Percentiles rank a stretch among this genome's conserved stretches.
Conservation (phyloP, 2,797 vertebrate species). For the Danio tinwini region DNA sequence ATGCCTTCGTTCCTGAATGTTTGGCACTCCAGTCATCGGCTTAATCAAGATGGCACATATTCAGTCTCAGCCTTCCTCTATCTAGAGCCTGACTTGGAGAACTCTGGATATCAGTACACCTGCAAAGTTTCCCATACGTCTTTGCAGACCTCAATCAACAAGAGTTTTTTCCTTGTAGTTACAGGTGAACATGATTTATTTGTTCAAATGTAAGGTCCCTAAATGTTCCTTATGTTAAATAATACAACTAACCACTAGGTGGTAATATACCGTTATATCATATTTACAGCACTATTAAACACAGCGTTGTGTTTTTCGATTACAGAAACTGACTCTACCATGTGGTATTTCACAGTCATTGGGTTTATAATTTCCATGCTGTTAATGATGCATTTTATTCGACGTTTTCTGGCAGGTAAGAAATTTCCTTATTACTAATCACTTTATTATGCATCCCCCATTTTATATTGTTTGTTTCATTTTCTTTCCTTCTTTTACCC, state of each 20-base stretch:
- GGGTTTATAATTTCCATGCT: slow-evolving; percentile 18
- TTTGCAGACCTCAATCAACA: slow-evolving; percentile 73
- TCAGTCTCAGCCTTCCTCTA: slow-evolving; percentile 77
- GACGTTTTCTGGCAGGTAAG: slow-evolving; percentile 66
- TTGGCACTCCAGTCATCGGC: slow-evolving; percentile 76
- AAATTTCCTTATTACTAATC: background rate
- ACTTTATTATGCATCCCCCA: too few species aligned
- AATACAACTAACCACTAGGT: slow-evolving; percentile 53
- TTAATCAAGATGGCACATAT: slow-evolving; percentile 75
- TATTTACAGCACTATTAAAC: background rate
- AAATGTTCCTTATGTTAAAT: slow-evolving; percentile 2
- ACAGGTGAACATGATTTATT: slow-evolving; percentile 58
- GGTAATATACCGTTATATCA: slow-evolving; percentile 44
- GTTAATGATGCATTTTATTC: slow-evolving; percentile 53
- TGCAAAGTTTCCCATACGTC: slow-evolving; percentile 79
- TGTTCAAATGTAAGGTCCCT: slow-evolving; percentile 8
- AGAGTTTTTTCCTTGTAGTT: slow-evolving; percentile 73
- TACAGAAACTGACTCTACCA: slow-evolving; percentile 32
- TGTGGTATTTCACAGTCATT: slow-evolving; percentile 44
- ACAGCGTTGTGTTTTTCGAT: background rate
- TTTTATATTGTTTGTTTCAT: too few species aligned
- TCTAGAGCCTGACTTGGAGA: slow-evolving; percentile 67
- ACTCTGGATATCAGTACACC: slow-evolving; percentile 69
- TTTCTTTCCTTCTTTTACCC: too few species aligned
- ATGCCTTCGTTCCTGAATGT: slow-evolving; percentile 72